These are phyloP conservation scores for Speoplatyrhinus poulsoni DNA, from an alignment of 2,113 vertebrate species.

Conservation along the genomic window DNA sequence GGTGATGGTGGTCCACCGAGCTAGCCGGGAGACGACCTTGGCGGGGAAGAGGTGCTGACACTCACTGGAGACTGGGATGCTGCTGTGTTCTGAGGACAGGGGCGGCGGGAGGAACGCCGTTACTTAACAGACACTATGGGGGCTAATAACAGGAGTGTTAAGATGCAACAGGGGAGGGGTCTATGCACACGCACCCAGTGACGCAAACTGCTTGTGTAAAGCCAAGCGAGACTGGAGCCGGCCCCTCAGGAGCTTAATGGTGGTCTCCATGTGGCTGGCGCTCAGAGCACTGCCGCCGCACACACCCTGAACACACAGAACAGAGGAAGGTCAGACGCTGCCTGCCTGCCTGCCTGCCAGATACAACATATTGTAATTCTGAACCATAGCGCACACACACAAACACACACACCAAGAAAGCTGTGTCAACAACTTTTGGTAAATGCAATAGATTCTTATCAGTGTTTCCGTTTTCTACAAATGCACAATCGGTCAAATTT, in stretches of 20 bases:
- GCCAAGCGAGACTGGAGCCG: constrained; percentile 90
- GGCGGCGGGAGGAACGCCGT: constrained; percentile 15
- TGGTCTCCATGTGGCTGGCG: constrained; percentile 95
- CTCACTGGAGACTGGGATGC: constrained; percentile 88
- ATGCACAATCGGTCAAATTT: no score
- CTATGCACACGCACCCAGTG: constrained; percentile 80
- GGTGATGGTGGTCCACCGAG: constrained; percentile 85
- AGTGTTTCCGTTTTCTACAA: no score
- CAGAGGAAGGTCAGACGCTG: background rate
- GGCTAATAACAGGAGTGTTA: background rate
- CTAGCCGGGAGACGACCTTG: constrained; percentile 89
- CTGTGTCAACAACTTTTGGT: no score
- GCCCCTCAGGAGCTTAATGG: constrained; percentile 88
- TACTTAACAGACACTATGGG: background rate
- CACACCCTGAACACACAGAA: constrained; percentile 53
- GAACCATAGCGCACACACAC: constrained; percentile 4
- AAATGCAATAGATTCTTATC: no score
- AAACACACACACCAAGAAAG: background rate
- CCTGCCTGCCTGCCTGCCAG: no score
- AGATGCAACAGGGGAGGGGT: background rate
- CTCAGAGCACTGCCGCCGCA: constrained; percentile 82
- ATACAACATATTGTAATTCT: background rate
- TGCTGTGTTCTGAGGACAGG: constrained; percentile 83
- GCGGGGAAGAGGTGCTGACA: constrained; percentile 92
- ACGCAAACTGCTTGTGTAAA: constrained; percentile 93